Conservation (phyloP, 2,797 vertebrate species). For the Craterocephalus amniculus region DNA sequence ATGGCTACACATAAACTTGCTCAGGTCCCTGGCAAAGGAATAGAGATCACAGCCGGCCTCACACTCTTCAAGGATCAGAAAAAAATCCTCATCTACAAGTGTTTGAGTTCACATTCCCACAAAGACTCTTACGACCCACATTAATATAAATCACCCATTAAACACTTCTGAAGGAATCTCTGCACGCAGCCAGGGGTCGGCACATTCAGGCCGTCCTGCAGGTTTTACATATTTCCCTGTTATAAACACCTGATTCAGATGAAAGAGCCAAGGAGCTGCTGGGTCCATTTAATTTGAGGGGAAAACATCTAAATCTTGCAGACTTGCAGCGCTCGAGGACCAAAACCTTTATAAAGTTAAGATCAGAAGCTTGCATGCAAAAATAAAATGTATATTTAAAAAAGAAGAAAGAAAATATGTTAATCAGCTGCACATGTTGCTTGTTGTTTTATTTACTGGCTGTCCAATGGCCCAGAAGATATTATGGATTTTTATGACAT, state of each 20-base stretch:
- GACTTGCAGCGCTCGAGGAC: too few relatives aligned
- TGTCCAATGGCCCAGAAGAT: not conserved
- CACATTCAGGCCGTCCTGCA: not conserved
- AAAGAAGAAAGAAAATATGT: not conserved
- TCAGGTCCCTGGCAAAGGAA: slow-evolving; percentile 53
- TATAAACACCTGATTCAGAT: too few relatives aligned
- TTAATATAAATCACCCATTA: slow-evolving; percentile 12
- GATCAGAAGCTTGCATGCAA: slow-evolving; percentile 1
- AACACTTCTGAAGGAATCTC: not conserved
- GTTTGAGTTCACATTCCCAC: slow-evolving; percentile 26
- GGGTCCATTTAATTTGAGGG: too few relatives aligned
- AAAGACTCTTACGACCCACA: not conserved
- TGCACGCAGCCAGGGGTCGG: slow-evolving; percentile 1
- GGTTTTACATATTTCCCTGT: not conserved
- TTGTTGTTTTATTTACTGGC: not conserved
- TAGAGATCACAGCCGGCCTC: slow-evolving; percentile 38
- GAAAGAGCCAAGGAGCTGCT: too few relatives aligned
- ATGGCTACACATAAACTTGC: slow-evolving; percentile 37
- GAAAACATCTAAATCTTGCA: too few relatives aligned
- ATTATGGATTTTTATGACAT: slow-evolving; percentile 6
- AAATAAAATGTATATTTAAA: not conserved
- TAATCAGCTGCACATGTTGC: slow-evolving; percentile 2
- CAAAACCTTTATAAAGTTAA: slow-evolving; percentile 9
- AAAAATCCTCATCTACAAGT: slow-evolving; percentile 20
- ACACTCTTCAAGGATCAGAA: slow-evolving; percentile 48